Base-by-base conservation (phyloP, 2,113 vertebrate species). In the Sarotherodon lohbergeri region DNA sequence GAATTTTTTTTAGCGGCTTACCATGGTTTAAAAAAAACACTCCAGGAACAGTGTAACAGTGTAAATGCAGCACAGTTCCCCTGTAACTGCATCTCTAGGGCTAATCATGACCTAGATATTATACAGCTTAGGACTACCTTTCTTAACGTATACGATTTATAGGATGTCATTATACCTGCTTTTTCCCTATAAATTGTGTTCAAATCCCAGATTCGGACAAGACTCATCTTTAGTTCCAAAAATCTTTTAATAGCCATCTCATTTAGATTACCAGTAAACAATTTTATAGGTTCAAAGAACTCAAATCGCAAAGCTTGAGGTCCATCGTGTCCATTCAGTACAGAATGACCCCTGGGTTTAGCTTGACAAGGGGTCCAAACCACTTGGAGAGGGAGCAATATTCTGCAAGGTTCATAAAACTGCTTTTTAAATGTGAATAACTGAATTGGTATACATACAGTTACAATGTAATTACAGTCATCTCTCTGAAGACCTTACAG, bases 241-340 rank as follows among this genome's bases (percentile, higher is more conserved):
- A 95, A 90, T 93, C 88, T 89, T 96, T 96, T 96, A 95, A 95
- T 96, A 93, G 83, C 88, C 22, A 82, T 91, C 84, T 94, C 85
- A 91, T 94, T 92, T 92, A 85, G 92, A 92, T 94, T 92, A 78
- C 73, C 73, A 78, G 46, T 78, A 94, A 95, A 95, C 89, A 94
- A 95, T 93, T 94, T 91, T 91, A 93, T 92, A 85, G 79, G 46
- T 93, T 93, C 84, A 93, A 94, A 94, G 85, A 91, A 93, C 91
- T 91, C 78, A 91, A 90, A 94, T 88, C 54, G 80, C 80, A 89
- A 90, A 92, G 86, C 82, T 86, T 68, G 39, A 92, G 39, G 89
- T 92, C 90, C 91, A 85, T 90, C 88, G 29, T 82, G 90, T 95
- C 86, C 89, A 80, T 89, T 89, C 85, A 36, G 81, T 52, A 87